Evolutionary conservation across 2,888 invertebrate genomes (phyloP).

Genomic region (Watsonalla binaria): DNA sequence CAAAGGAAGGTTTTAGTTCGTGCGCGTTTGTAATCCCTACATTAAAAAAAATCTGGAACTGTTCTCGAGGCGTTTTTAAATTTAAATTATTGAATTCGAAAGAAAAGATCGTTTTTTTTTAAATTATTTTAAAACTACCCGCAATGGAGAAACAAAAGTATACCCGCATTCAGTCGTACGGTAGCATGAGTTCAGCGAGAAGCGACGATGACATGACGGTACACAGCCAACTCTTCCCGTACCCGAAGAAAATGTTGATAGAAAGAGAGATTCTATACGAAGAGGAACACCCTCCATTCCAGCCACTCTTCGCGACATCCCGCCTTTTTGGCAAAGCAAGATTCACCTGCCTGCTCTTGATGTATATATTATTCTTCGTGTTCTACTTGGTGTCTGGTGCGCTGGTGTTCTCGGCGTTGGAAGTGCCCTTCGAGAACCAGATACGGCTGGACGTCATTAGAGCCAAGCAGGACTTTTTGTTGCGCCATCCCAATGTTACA

Average conservation of each 20-base stretch:
- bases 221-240: conserved; percentile 65
- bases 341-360: conserved; percentile 71
- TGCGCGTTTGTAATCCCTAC: neutral
- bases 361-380: conserved; percentile 79
- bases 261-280: conserved; percentile 65
- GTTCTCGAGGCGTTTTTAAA: neutral
- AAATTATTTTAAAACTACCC: conserved; percentile 8
- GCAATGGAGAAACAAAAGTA: conserved; percentile 54
- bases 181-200: conserved; percentile 60
- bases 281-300: conserved; percentile 65
- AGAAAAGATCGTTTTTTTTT: conserved; percentile 11
- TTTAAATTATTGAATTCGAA: conserved; percentile 11
- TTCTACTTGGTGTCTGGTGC: conserved; percentile 83
- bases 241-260: conserved; percentile 65
- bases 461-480: conserved; percentile 76
- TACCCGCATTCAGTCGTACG: conserved; percentile 62
- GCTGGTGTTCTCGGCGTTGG: conserved; percentile 82
- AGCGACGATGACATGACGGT: conserved; percentile 72
- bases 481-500: conserved; percentile 79
- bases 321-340: conserved; percentile 74
- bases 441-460: conserved; percentile 70
- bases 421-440: conserved; percentile 80
- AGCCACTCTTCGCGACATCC: conserved; percentile 59
- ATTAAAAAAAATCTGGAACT: neutral
- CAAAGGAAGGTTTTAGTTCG: too few species aligned